Percentiles rank a stretch among this genome's conserved stretches.
Evolutionary conservation across 64 coral and sea anemone genomes (phyloP).

Genomic region (Catalaphyllia jardinei): DNA sequence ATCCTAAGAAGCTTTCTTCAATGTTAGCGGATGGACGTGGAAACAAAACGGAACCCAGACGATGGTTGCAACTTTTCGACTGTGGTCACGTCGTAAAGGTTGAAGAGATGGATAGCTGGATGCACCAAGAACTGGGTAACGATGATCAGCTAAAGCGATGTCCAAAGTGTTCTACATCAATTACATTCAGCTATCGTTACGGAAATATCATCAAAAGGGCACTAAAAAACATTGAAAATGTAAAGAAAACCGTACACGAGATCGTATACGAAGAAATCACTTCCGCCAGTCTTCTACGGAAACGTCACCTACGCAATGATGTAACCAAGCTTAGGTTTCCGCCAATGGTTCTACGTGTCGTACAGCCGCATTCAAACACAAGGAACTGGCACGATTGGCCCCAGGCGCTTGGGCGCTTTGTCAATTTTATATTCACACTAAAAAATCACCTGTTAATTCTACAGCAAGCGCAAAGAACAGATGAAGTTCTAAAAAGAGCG

Average conservation of each 20-base stretch:
- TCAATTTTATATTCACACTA: background rate
- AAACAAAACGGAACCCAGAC: conserved; percentile 6
- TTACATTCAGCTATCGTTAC: conserved; percentile 49
- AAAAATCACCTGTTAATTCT: background rate
- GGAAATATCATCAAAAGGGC: conserved; percentile 27
- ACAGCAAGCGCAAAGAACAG: background rate
- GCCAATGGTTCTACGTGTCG: background rate
- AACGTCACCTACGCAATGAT: background rate
- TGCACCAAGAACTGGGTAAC: background rate
- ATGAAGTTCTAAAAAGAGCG: no score
- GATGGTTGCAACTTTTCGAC: conserved; percentile 20
- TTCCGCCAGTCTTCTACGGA: background rate
- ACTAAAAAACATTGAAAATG: background rate
- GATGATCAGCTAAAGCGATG: conserved; percentile 11
- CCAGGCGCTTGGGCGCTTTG: background rate
- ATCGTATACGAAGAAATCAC: background rate
- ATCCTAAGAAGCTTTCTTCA: conserved; percentile 25
- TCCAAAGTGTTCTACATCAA: conserved; percentile 19
- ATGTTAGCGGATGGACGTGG: background rate
- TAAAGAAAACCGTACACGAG: background rate
- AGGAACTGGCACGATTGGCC: background rate
- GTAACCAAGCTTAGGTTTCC: background rate
- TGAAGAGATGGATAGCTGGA: conserved; percentile 31
- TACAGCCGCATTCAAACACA: background rate
- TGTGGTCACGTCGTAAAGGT: conserved; percentile 30